Base-by-base conservation (phyloP, 2,888 invertebrate species). In the Nematopogon swammerdamellus region DNA sequence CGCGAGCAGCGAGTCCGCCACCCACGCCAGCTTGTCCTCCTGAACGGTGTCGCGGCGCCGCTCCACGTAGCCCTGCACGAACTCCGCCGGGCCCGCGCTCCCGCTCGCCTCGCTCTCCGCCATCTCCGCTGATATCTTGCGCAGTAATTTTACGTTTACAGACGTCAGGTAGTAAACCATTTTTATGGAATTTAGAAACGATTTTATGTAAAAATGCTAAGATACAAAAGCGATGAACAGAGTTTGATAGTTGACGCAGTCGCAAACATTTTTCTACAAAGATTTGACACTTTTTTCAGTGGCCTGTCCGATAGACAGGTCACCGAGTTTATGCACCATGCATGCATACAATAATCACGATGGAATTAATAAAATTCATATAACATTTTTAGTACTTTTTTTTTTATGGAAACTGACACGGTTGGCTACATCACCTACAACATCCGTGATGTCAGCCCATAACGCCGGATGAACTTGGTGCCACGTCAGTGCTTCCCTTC, bases 111-210 rank as follows among this genome's bases (percentile, higher is more conserved):
- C n/a, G n/a, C n/a, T n/a, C n/a, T n/a, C n/a, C n/a, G 11, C 3
- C 54, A 55, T 79, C 57, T 77, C 77, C 11, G 8, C 11, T 36
- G 6, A 36, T 36, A 79, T 66, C 55, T 68, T 70, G 55, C 66
- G 63, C 42, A 79, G 53, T 57, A 67, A 60, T 66, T 65, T 77
- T 16, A 76, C 65, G 56, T 77, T 77, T 53, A 57, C 61, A 42
- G 75, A 76, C 54, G 73, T 77, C 54, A 67, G 59, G 57, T 67
- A 76, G 62, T 67, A 77, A 63, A 74, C 76, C 77, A 79, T 79
- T 59, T 56, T 45, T 42, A 11, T 43, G n/a, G 6, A 30, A 36
- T 36, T 30, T 30, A 8, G 18, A n/a, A n/a, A 14, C 3, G 2
- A 17, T 47, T 3, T 17, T 17, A 8, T 46, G 18, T n/a, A n/a